Evolutionary conservation across 2,113 vertebrate genomes (phyloP), one percentile per base, ranked within the genome.

Genomic region (Bambusicola thoracicus): DNA sequence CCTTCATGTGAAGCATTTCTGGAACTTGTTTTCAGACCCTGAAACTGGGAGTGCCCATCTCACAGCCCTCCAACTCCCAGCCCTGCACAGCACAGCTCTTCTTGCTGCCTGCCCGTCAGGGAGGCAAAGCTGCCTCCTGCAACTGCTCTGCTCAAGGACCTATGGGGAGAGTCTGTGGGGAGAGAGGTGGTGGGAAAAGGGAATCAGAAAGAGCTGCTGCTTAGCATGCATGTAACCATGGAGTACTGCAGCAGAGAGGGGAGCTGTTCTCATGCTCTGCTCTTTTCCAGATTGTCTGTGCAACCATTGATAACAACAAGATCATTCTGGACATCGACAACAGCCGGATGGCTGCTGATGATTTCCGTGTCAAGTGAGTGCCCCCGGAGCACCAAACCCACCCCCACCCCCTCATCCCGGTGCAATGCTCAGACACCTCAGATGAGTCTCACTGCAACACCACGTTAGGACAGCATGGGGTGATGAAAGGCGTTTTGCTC

Each of bases 281-380:
- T 95, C 76, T 55, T 61, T 70, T 80, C 48, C 93, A 99, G 99
- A 98, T 99, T 76, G 38, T 90, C 55, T 75, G 36, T 0, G 84
- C 68, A 29, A 89, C 41, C 27, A 84, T 87, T 13, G 96, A 95
- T 34, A 98, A 98, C 66, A 95, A 97, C 44, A 87, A 91, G 46
- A 49, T 97, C 69, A 80, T 94, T 34, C 92, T 98, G 95, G 96
- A 98, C 85, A 70, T 98, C 2, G 98, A 98, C 58, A 99, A 98
- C 53, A 94, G 90, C 86, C 92, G 87, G 16, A 92, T 98, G 94
- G 96, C 98, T 8, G 74, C 96, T 12, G 98, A 98, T 0, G 98
- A 99, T 96, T 98, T 98, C 91, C 98, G 96, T 5, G 79, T 97
- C 29, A 99, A 98, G 99, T 99, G 96, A 97, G 98, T 95, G 66